Evolutionary conservation across 2,113 vertebrate species (phyloP), one percentile per base, ranked within the genome.

Genomic region (Salvelinus namaycush): DNA sequence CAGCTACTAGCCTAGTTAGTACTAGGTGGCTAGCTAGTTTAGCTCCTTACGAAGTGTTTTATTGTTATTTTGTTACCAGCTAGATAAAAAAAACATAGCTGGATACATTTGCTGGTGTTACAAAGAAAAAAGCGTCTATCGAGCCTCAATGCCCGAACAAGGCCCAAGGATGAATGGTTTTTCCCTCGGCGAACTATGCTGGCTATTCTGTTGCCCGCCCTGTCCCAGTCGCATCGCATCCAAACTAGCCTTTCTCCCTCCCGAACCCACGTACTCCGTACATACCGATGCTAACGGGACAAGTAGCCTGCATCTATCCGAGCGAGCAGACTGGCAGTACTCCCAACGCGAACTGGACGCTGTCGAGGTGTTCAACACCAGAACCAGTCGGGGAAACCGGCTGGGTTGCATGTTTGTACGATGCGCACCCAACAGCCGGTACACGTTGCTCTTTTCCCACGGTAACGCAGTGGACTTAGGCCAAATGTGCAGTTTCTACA

Each of bases 81-180:
- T 7, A 68, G 16, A 20, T 39, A 6, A 20, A 20, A 27, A 22
- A 20, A 34, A 68, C 26, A 18, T 7, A 68, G 29, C 31, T 20
- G 67, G 29, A 68, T n/a, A 34, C n/a, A 18, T 22, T 69, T 69
- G 39, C 11, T 70, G 68, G 8, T 5, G 29, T 26, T 68, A n/a
- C 11, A 20, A 1, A 8, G 14, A 1, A 29, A 29, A 26, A 62
- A 64, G 12, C 39, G n/a, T 18, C 0, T 26, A 6, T 74, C 16
- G 51, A 34, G 73, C 24, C 90, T 95, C 89, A 84, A 98, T 97
- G 96, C 96, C 96, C 82, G 96, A 95, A 86, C 95, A 94, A 90
- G 97, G 97, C 86, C 96, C 96, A 89, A 97, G 97, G 92, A 98
- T 98, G 97, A 98, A 96, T 90, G 96, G 96, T 74, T 98, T 98